Evolutionary conservation across 2,888 invertebrate species (phyloP), one percentile per base, ranked within the genome.

Genomic region (Meiosimyza platycephala): DNA sequence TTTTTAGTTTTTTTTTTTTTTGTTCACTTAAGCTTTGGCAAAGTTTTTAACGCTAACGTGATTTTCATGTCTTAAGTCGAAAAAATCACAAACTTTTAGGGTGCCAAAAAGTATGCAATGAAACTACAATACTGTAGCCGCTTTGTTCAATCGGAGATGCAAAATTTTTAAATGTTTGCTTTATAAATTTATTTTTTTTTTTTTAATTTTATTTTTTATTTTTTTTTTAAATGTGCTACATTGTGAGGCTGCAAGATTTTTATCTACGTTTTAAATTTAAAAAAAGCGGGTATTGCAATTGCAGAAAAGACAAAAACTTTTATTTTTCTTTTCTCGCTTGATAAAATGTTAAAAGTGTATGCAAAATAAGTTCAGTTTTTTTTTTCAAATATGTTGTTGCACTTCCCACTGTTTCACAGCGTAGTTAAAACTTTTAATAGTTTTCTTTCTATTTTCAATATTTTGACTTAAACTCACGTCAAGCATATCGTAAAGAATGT

Each of bases 31-130:
- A 28, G 59, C 59, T 33, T 28, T 13, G 22, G 28, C 52, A 60
- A 62, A 62, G 52, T 62, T 70, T 63, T 54, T 47, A 63, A 70
- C 47, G 54, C 33, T 22, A 50, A 15, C 28, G 51, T 6, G 13
- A 48, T 50, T 63, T 18, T 64, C 64, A 18, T 18, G 18, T 52
- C 60, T 62, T 62, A 60, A 64, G 54, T 69, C 50, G 47, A 57
- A 72, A 71, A 72, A 76, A 75, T 74, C 74, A 75, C 75, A 75
- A 73, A 75, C 74, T 74, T 74, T 75, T 75, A 77, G 76, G 75
- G 73, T 76, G 77, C 76, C 76, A 76, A 76, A 75, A 76, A 75
- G 54, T 69, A 69, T 69, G 60, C 69, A 22, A 50, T 68, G 22
- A 57, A 65, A 66, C 22, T 15, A 16, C 40, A 47, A 15, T 60